Percentiles rank a stretch among this genome's conserved stretches.
These are phyloP conservation scores for Drosophila hydei DNA, from an alignment of 1,140 invertebrate genomes.

Conservation along the genomic window DNA sequence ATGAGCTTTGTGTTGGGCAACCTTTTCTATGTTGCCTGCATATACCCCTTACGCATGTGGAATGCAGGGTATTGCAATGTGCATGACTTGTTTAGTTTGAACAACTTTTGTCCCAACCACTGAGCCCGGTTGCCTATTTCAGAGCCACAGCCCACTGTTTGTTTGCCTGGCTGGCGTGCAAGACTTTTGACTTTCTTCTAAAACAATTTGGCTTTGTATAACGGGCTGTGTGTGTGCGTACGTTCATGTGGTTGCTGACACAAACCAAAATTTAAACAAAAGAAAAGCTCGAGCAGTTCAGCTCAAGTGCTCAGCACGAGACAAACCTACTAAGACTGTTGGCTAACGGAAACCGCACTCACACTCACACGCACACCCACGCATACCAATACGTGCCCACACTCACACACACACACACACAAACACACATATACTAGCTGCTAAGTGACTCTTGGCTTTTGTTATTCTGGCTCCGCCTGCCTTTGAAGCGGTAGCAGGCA, in stretches of 20 bases:
- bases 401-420: slow-evolving; percentile 21
- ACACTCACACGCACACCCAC: slow-evolving; percentile 55
- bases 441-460: slow-evolving; percentile 79
- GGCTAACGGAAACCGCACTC: slow-evolving; percentile 80
- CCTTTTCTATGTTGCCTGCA: not conserved
- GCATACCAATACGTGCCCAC: slow-evolving; percentile 40
- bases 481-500: slow-evolving; percentile 65
- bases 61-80: slow-evolving; percentile 48
- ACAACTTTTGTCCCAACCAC: slow-evolving; percentile 66
- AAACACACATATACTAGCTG: slow-evolving; percentile 35
- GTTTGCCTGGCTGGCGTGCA: slow-evolving; percentile 46
- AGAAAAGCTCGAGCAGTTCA: slow-evolving; percentile 63
- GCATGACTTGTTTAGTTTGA: slow-evolving; percentile 77
- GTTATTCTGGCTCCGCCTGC: slow-evolving; percentile 58
- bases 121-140: slow-evolving; percentile 44
- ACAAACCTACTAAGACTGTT: slow-evolving; percentile 76
- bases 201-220: slow-evolving; percentile 78
- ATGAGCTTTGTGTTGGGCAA: no score
- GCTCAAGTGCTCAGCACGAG: slow-evolving; percentile 67
- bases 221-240: slow-evolving; percentile 38
- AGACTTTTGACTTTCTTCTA: slow-evolving; percentile 82
- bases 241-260: slow-evolving; percentile 79
- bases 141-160: slow-evolving; percentile 36
- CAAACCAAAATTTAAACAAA: slow-evolving; percentile 83
- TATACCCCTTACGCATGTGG: not conserved